Base-by-base conservation (phyloP, 2,888 invertebrate genomes). In the Seira ritae region DNA sequence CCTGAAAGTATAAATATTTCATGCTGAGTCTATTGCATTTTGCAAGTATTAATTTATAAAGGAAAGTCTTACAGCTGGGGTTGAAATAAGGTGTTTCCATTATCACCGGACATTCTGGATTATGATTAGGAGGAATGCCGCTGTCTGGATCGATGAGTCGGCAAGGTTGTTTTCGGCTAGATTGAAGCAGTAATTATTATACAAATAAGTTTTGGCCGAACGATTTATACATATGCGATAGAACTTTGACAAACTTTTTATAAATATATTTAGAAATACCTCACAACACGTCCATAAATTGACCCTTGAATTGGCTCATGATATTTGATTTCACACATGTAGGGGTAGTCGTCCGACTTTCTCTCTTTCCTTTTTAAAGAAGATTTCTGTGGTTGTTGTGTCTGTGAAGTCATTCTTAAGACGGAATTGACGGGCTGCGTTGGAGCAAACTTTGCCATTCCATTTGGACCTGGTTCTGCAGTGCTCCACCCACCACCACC, bases 301-400 rank as follows among this genome's bases (percentile, higher is more conserved):
- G 80, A 80, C 0, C 80, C 80, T 8, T 31, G 73, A 42, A 80
- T 80, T 0, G 80, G 80, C n/a, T 80, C 73, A 80, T 73, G 80
- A 12, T 80, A 80, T 1, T 62, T 19, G 6, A 80, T 73, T 80
- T 73, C 73, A 22, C 80, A 80, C 68, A 67, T 80, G 23, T 60
- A 80, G 0, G 80, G 80, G 62, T 72, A 79, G 15, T 73, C 60
- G 8, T 50, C 55, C 2, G 31, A 31, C 8, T 31, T 31, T 8
- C 31, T 31, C 8, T 31, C 31, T 8, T 31, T 31, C 31, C 8
- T 31, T 31, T 31, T 31, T 8, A 31, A 8, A 2, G 31, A 2
- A 4, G 31, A 31, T 31, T 31, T 31, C 31, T 31, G 31, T n/a
- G n/a, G n/a, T n/a, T n/a, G n/a, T n/a, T n/a, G n/a, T n/a, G n/a